phyloP scores from a whole-genome alignment of 2,113 vertebrate species.

The Solea senegalensis region DNA sequence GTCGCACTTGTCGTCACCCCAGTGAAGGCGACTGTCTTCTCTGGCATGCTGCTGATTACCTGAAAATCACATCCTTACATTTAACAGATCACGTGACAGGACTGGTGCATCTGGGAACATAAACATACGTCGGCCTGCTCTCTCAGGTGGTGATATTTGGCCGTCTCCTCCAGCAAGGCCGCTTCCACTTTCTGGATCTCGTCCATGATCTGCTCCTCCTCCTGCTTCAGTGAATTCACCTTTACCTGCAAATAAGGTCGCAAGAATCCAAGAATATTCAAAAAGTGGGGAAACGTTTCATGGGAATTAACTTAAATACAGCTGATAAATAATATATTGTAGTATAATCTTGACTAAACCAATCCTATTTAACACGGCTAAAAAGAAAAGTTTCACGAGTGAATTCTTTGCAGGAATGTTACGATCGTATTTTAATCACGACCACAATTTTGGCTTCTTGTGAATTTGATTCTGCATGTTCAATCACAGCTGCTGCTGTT shows the following conservation, averaged over 20 bases:
- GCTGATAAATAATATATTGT: no score
- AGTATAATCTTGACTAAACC: no score
- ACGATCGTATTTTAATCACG: not conserved
- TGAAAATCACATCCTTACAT: constrained; percentile 42
- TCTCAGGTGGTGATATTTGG: constrained; percentile 14
- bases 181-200: constrained; percentile 22
- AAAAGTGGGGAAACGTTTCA: no score
- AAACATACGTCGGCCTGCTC: constrained; percentile 64
- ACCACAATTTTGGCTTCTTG: not conserved
- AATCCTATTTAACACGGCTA: no score
- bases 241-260: constrained; percentile 37
- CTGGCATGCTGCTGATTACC: constrained; percentile 77
- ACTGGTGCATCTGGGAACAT: rapidly evolving
- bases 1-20: constrained; percentile 55
- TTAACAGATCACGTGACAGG: not conserved
- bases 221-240: not conserved
- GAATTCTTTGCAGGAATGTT: no score
- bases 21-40: constrained; percentile 82
- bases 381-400: no score
- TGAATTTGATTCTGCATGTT: no score
- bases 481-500: no score
- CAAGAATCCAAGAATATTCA: no score
- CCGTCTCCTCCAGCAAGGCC: constrained; percentile 41
- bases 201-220: constrained; percentile 16
- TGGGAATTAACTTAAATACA: no score